Evolutionary conservation across 2,888 invertebrate genomes (phyloP).

Genomic region (Tricholauxania praeusta): DNA sequence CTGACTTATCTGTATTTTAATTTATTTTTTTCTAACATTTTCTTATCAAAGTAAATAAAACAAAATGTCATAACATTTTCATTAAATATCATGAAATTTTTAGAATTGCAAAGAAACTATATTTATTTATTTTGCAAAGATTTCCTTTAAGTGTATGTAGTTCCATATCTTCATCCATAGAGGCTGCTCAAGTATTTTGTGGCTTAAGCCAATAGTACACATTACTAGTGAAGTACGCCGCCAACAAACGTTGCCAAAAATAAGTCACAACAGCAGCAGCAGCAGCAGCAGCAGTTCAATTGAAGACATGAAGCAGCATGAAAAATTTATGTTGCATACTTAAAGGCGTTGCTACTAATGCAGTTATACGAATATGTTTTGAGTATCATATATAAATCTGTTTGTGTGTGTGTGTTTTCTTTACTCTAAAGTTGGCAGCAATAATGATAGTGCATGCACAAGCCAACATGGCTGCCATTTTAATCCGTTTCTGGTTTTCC

Average conservation of each 20-base stretch:
- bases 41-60: no score
- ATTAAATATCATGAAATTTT: no score
- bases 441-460: not conserved
- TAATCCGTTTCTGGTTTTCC: not conserved
- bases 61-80: no score
- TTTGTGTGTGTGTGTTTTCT: constrained; percentile 35
- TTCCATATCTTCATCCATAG: not conserved
- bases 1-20: no score
- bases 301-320: not conserved
- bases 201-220: not conserved
- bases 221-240: not conserved
- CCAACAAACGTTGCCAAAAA: constrained; percentile 10
- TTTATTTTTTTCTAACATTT: no score
- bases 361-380: constrained; percentile 48
- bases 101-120: no score
- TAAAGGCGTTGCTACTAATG: constrained; percentile 13
- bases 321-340: constrained; percentile 7
- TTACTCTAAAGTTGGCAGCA: constrained; percentile 19
- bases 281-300: no score
- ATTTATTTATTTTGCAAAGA: no score
- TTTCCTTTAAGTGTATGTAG: no score
- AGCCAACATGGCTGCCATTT: constrained; percentile 2
- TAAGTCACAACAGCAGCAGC: not conserved
- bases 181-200: not conserved
- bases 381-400: not conserved